Evolutionary conservation across 1,140 invertebrate genomes (phyloP), one percentile per base, ranked within the genome.

Genomic region (Tetraneura akinire): DNA sequence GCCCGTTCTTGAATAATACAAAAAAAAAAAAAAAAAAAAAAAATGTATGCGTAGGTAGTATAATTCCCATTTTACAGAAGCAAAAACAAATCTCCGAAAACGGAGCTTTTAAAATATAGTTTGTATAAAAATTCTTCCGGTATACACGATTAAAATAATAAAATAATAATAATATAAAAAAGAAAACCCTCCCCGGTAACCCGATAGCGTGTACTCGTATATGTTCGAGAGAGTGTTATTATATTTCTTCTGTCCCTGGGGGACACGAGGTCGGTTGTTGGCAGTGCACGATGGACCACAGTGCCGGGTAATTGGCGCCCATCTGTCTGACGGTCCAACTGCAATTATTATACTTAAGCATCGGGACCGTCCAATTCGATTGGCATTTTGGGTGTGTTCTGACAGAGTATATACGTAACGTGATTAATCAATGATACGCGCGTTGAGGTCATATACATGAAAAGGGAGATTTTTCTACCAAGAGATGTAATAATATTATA

Each of bases 81-180:
- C 55, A 23, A 53, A 74, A n/a, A 1, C 23, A 37, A 37, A 37
- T 37, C 32, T 37, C 14, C 29, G 16, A 73, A 53, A 74, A 29
- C 71, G 4, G 4, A 21, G 73, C 73, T 76, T 60, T 78, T 78
- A 60, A 78, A 74, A 57, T 37, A 74, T 57, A n/a, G n/a, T n/a
- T n/a, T n/a, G n/a, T 26, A 53, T 23, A 55, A 74, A 55, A 60
- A 45, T 45, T 32, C 37, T n/a, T 74, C 47, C 32, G 32, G 16
- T 29, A 10, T 16, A 21, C 18, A 23, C 55, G 73, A 53, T 57
- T n/a, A 74, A 53, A 74, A 55, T 37, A 55, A 21, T 57, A 57
- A 23, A 53, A 55, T 37, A 29, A n/a, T 26, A n/a, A 42, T 29
- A 64, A 37, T 26, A 60, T n/a, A 11, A 66, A 42, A 42, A 11